phyloP scores from a whole-genome alignment of 2,113 vertebrate genomes.

The Maccullochella peelii region DNA sequence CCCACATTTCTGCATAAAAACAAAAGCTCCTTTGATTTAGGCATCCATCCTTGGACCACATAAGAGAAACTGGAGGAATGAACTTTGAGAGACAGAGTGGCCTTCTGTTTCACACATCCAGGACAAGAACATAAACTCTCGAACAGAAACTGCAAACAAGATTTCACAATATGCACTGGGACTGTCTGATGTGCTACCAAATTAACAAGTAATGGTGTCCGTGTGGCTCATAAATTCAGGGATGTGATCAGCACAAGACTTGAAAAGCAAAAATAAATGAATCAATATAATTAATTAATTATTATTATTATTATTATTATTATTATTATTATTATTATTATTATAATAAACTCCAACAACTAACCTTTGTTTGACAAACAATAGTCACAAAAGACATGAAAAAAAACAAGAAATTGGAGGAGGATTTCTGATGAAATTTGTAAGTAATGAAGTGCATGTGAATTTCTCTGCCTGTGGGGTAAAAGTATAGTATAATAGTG shows the following conservation, averaged over 20 bases:
- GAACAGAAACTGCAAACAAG: neutral
- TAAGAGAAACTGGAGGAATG: constrained; percentile 51
- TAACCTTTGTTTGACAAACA: constrained; percentile 5
- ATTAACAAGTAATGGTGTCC: constrained; percentile 1
- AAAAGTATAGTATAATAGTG: neutral
- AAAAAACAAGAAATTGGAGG: neutral
- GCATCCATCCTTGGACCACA: constrained; percentile 47
- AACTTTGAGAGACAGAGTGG: constrained; percentile 56
- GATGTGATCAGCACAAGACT: constrained; percentile 14
- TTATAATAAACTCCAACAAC: too few species aligned
- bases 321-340: too few species aligned
- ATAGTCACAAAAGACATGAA: neutral
- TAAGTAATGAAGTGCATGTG: neutral
- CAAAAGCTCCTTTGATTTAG: constrained; percentile 78
- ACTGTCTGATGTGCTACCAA: neutral
- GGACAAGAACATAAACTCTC: constrained; percentile 33
- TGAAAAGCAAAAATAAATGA: neutral
- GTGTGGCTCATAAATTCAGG: constrained; percentile 16
- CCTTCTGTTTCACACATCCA: constrained; percentile 59
- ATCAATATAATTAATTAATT: too few species aligned
- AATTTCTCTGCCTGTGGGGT: neutral
- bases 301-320: too few species aligned
- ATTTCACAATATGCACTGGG: constrained; percentile 27
- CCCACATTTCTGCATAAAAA: constrained; percentile 77
- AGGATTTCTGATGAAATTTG: neutral